Conservation (phyloP, 1,140 invertebrate species). For the Caerostris extrusa region DNA sequence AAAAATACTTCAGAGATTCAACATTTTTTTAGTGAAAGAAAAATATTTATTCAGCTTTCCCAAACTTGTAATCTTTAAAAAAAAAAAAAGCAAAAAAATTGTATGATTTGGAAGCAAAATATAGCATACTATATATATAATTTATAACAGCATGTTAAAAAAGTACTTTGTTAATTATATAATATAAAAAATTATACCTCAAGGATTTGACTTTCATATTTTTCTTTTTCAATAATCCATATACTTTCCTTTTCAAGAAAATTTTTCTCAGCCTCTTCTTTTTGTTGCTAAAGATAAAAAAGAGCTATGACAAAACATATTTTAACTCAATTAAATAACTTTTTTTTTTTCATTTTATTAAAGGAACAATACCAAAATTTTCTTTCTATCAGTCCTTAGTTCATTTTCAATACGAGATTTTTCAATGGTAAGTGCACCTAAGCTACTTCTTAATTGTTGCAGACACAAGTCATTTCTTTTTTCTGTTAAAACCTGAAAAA, state of each 20-base stretch:
- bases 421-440: conserved; percentile 90
- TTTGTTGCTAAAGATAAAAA: conserved; percentile 81
- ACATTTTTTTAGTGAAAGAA: too few relatives aligned
- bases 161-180: not conserved
- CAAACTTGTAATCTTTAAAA: too few relatives aligned
- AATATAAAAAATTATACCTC: conserved; percentile 3
- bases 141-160: too few relatives aligned
- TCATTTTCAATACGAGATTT: conserved; percentile 91
- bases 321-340: not conserved
- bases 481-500: conserved; percentile 43
- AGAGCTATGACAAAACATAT: not conserved
- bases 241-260: conserved; percentile 50
- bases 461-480: conserved; percentile 54
- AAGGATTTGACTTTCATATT: conserved; percentile 38
- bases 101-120: too few relatives aligned
- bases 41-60: too few relatives aligned
- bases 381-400: conserved; percentile 90
- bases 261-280: conserved; percentile 83
- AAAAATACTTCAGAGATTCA: too few relatives aligned
- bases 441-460: conserved; percentile 47
- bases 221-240: conserved; percentile 57
- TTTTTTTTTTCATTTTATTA: not conserved
- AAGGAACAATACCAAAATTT: conserved; percentile 83
- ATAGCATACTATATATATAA: too few relatives aligned
- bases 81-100: too few relatives aligned